Conservation (phyloP, 2,113 vertebrate species). For the Neomonachus schauinslandi region DNA sequence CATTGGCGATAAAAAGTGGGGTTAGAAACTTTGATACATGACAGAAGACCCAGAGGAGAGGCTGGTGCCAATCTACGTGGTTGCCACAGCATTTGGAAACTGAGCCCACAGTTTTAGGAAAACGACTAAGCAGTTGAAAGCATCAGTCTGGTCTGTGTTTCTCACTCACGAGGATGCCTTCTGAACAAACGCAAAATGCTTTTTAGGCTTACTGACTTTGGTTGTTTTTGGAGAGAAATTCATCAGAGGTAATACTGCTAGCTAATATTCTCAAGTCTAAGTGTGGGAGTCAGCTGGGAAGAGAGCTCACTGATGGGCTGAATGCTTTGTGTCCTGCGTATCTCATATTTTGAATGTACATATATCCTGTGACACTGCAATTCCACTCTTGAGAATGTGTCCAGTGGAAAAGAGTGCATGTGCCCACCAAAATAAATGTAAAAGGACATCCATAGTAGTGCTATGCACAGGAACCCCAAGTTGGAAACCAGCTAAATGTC, state of each 20-base stretch:
- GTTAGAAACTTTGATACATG: background rate
- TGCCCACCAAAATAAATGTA: background rate
- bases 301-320: background rate
- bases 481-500: too few species aligned
- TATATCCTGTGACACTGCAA: background rate
- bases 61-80: constrained; percentile 6
- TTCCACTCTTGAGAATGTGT: background rate
- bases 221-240: constrained; percentile 48
- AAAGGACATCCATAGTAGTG: background rate
- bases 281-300: background rate
- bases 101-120: constrained; percentile 41
- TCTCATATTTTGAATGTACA: background rate
- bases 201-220: background rate
- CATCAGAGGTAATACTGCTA: background rate
- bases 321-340: background rate
- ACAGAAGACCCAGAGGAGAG: background rate
- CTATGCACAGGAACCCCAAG: too few species aligned
- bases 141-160: constrained; percentile 59
- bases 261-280: background rate
- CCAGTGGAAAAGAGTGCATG: background rate
- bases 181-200: constrained; percentile 31
- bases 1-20: background rate
- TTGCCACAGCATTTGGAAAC: constrained; percentile 60
- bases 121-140: background rate
- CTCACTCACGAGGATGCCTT: background rate